Evolutionary conservation across 2,888 invertebrate species (phyloP).

Genomic region (Artemia sinica): DNA sequence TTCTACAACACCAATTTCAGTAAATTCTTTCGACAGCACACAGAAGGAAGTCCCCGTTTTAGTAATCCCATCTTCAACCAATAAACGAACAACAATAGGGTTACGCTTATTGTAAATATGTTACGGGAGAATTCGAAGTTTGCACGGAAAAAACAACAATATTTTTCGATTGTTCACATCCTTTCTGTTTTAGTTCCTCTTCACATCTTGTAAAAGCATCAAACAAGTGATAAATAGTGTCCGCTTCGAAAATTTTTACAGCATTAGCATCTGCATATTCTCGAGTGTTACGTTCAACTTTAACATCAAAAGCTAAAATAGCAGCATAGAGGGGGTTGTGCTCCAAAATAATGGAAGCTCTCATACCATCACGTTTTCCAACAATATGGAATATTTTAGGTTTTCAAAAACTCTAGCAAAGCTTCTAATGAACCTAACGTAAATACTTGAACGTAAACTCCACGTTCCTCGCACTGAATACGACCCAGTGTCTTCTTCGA

Average conservation of each 20-base stretch:
- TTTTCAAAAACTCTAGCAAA: conserved; percentile 71
- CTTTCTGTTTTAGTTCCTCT: conserved; percentile 72
- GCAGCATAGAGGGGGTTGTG: conserved; percentile 92
- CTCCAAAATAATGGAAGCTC: conserved; percentile 98
- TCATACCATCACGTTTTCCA: conserved; percentile 97
- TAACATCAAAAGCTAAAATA: conserved; percentile 98
- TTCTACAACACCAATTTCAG: conserved; percentile 80
- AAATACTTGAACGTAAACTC: conserved; percentile 98
- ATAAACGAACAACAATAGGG: conserved; percentile 91
- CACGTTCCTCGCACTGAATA: conserved; percentile 74
- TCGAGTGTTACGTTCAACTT: conserved; percentile 92
- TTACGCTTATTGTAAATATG: conserved; percentile 95
- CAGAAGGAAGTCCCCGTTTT: conserved; percentile 51
- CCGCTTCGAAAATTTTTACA: conserved; percentile 91
- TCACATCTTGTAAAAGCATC: conserved; percentile 87
- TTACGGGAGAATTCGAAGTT: conserved; percentile 56
- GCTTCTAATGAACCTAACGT: conserved; percentile 98
- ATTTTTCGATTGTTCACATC: conserved; percentile 85
- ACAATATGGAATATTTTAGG: conserved; percentile 93
- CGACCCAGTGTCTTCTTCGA: conserved; percentile 73
- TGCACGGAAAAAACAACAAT: conserved; percentile 95
- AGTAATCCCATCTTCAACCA: conserved; percentile 82
- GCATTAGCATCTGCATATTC: conserved; percentile 84
- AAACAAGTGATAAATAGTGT: conserved; percentile 98
- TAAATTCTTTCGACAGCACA: conserved; percentile 47